Base-by-base conservation (phyloP, 2,113 vertebrate genomes). In the Zapus hudsonius region DNA sequence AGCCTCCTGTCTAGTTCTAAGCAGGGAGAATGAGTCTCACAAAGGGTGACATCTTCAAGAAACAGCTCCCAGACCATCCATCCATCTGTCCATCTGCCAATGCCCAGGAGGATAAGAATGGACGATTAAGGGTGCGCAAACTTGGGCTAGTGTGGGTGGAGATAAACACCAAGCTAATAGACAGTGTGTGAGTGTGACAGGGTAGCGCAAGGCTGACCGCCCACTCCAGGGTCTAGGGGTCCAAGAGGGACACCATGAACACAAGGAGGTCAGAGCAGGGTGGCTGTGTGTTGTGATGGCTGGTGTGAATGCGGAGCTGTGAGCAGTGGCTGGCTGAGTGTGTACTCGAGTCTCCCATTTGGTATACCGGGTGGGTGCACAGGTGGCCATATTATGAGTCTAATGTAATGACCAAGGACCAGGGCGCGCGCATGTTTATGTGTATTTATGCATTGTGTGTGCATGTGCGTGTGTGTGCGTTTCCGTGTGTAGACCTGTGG, bases 351-450 rank as follows among this genome's bases (percentile, higher is more conserved):
- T 69, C 76, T 81, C 91, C 57, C 47, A 36, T 47, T 76, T 13
- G 16, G 75, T 31, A 66, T 22, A 11, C 27, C 38, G 81, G 82
- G 84, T 40, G 78, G 57, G 83, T 85, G 90, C 70, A 95, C 96
- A 96, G 96, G 94, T 93, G 95, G 94, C 89, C 40, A 3, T 22
- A 29, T 44, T 61, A 52, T 76, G 67, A 57, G 42, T 90, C 86
- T 76, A 57, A 88, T 86, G 93, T 92, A 94, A 93, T 93, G 92
- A 76, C 89, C 92, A 63, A 44, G n/a, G 70, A 36, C 44, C 80
- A 57, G 0, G 52, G 15, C 13, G 47, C 31, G 67, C 16, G 72
- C 33, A 38, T 17, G 5, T 42, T 47, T 42, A 55, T 61, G 19
- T 33, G 67, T 42, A 31, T 25, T 40, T 75, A 52, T 79, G n/a